phyloP scores from a whole-genome alignment of 2,113 vertebrate genomes.

The Urocolius indicus region DNA sequence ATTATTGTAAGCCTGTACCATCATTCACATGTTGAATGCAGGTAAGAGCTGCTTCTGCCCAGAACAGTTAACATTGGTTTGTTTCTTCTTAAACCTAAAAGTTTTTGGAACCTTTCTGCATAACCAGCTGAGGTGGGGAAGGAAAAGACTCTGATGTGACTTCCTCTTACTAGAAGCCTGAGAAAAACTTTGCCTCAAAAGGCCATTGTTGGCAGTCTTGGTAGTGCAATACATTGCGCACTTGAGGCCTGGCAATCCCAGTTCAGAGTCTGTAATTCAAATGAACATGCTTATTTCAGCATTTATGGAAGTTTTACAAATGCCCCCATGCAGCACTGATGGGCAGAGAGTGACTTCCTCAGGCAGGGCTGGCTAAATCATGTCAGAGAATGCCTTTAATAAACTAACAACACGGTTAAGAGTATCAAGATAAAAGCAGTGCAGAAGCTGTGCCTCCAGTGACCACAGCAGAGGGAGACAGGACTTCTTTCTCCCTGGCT shows the following conservation, averaged over 20 bases:
- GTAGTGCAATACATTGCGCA: neutral
- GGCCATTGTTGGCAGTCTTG: neutral
- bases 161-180: neutral
- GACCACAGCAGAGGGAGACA: neutral
- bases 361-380: neutral
- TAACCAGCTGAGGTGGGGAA: neutral
- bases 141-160: neutral
- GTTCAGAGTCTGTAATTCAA: neutral
- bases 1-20: neutral
- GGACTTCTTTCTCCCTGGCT: neutral
- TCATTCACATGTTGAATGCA: neutral
- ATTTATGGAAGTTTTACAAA: neutral
- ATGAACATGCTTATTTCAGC: neutral
- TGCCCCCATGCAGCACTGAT: neutral
- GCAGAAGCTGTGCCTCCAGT: neutral
- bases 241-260: neutral
- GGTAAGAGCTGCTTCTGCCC: neutral
- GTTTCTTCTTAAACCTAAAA: slow-evolving; percentile 1
- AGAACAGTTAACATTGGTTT: neutral
- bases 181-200: neutral
- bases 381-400: neutral
- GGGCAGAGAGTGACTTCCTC: neutral
- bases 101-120: neutral
- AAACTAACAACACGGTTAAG: neutral
- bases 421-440: neutral